Evolutionary conservation across 2,888 invertebrate genomes (phyloP), one percentile per base, ranked within the genome.

Genomic region (Unio pictorum): DNA sequence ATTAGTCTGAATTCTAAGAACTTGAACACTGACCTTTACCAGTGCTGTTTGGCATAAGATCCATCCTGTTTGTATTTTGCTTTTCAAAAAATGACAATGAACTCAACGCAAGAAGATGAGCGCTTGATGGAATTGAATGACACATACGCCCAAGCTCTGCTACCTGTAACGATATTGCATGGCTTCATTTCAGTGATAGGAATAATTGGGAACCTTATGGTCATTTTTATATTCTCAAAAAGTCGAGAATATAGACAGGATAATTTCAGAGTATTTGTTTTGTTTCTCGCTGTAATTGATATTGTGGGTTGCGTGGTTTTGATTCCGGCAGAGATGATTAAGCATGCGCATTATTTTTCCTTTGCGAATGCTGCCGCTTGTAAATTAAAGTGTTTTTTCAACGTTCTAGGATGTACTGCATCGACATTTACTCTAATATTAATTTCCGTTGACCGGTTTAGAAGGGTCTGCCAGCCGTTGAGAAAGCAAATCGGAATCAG

Each of bases 361-460:
- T 69, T 72, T 54, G 58, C 63, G 3, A 59, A 66, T 45, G 56
- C 67, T 17, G 58, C 66, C 6, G 67, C 73, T 6, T 76, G 76
- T 23, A 76, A 76, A 66, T 65, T 69, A 20, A 76, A 76, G 30
- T 76, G 76, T 28, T 76, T 76, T 62, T 73, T 73, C 26, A 76
- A 69, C 28, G 63, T 73, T 1, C 72, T 76, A 54, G 67, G 61
- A 8, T 63, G 61, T 56, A 67, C 64, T 18, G 67, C 68, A 8
- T 67, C 73, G 4, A 71, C 76, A 4, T 64, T 67, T 5, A 66
- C 61, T 26, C 64, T 72, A 15, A 62, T 75, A n/a, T 68, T 75
- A 5, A 75, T 75, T 17, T 67, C 67, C 58, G 67, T 75, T n/a
- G 76, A 76, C 56, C 56, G 75, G 4, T 75, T 66, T 61, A 57